A percentile compares a stretch with the other conserved stretches of the same genome.
These are phyloP conservation scores for Hirtodrosophila confusa DNA, from an alignment of 2,888 invertebrate species.

Conservation along the genomic window DNA sequence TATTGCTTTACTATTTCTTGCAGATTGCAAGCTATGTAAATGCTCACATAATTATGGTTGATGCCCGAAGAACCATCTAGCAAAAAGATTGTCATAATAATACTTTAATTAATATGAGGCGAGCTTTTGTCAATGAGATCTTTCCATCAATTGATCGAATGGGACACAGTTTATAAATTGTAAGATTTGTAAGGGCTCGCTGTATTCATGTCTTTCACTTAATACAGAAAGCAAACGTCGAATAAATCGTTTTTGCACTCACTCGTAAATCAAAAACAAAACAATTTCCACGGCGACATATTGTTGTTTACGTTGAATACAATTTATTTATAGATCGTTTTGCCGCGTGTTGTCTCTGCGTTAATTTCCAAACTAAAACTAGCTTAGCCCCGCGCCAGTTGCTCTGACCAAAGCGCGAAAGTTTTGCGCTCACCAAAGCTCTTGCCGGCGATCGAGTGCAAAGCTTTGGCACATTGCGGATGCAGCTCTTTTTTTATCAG, in stretches of 20 bases:
- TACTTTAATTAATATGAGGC: too few species aligned
- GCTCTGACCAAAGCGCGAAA: conserved; percentile 25
- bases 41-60: not conserved
- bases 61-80: conserved; percentile 3
- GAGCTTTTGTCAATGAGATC: not conserved
- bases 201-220: too few species aligned
- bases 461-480: conserved; percentile 43
- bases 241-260: conserved; percentile 23
- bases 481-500: conserved; percentile 1
- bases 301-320: conserved; percentile 4
- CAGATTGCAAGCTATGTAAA: too few species aligned
- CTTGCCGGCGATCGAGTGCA: conserved; percentile 29
- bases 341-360: conserved; percentile 50
- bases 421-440: conserved; percentile 34
- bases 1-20: too few species aligned
- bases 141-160: conserved; percentile 13
- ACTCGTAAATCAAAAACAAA: conserved; percentile 16
- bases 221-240: too few species aligned
- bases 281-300: conserved; percentile 27
- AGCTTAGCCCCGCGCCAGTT: conserved; percentile 53
- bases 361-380: conserved; percentile 68
- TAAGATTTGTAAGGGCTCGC: too few species aligned
- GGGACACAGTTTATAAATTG: not conserved
- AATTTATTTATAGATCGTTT: conserved; percentile 44
- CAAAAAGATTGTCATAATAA: conserved; percentile 7